Evolutionary conservation across 2,888 invertebrate species (phyloP), one percentile per base, ranked within the genome.

Genomic region (Callinectes sapidus): DNA sequence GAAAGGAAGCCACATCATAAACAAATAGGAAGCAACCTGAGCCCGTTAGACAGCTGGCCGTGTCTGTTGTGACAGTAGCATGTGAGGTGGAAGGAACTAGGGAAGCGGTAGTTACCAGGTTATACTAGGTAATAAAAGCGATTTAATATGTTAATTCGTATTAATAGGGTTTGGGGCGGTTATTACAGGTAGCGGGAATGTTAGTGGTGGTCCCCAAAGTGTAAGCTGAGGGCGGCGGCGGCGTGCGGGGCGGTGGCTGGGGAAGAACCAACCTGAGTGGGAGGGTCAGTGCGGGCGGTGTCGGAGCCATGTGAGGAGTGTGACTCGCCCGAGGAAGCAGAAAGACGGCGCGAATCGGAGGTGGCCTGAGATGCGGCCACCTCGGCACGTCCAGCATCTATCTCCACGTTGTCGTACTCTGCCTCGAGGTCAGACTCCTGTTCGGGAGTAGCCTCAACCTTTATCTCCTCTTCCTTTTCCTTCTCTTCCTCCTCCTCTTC

Each of bases 371-470:
- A 35, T 32, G 66, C 48, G 91, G 39, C 18, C 39, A 61, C 66
- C 32, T 14, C 86, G 28, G 77, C 92, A 35, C 87, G 35, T 16
- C 87, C 87, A 16, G 54, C 88, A 66, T 35, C 71, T 10, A 91
- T n/a, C 54, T 71, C 87, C 86, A 92, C 89, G 92, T 92, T 92
- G 89, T 92, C 92, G 89, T 92, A 92, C 66, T 92, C 92, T 1
- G 85, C 89, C 66, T 90, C 90, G 39, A 92, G 42, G 86, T 92
- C 92, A 28, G 90, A 90, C 87, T 92, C 90, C 18, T 18, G 85
- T 10, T 87, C 61, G 23, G 87, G 88, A 28, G 77, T 35, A 39
- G 87, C 85, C 13, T 32, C 28, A n/a, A 85, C 61, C 71, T 54
- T 55, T 54, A 23, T 85, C n/a, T 39, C 54, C 1, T 71, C 54